Evolutionary conservation across 2,888 invertebrate species (phyloP).

Genomic region (Campoletis raptor): DNA sequence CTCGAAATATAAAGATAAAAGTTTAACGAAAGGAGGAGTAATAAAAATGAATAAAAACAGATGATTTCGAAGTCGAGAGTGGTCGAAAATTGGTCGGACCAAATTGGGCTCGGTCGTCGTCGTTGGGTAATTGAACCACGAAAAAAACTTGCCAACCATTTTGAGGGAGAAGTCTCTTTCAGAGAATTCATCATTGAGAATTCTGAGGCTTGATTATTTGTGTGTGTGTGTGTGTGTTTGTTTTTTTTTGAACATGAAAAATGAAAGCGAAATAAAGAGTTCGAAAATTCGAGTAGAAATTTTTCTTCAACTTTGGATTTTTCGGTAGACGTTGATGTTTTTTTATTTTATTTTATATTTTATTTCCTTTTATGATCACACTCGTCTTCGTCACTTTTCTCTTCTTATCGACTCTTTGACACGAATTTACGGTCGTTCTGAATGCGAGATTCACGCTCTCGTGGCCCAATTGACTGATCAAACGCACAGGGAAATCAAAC

Average conservation of each 20-base stretch:
- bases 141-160: conserved; percentile 39
- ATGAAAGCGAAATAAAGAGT: not conserved
- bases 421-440: conserved; percentile 61
- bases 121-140: conserved; percentile 1
- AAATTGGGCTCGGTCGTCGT: conserved; percentile 46
- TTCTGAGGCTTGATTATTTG: not conserved
- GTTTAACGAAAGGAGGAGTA: not conserved
- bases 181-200: conserved; percentile 18
- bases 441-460: conserved; percentile 66
- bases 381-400: conserved; percentile 29
- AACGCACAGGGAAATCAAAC: conserved; percentile 8
- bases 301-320: conserved; percentile 9
- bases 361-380: conserved; percentile 10
- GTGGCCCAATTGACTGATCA: conserved; percentile 53
- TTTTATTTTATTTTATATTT: conserved; percentile 11
- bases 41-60: conserved; percentile 19
- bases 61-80: conserved; percentile 45
- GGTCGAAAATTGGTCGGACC: conserved; percentile 39
- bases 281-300: not conserved
- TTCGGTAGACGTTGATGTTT: not conserved
- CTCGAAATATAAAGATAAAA: conserved; percentile 17
- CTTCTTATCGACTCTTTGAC: conserved; percentile 10
- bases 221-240: not conserved
- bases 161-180: conserved; percentile 4
- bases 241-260: conserved; percentile 5